phyloP scores from a whole-genome alignment of 2,888 invertebrate genomes.

The Itoplectis maculator region DNA sequence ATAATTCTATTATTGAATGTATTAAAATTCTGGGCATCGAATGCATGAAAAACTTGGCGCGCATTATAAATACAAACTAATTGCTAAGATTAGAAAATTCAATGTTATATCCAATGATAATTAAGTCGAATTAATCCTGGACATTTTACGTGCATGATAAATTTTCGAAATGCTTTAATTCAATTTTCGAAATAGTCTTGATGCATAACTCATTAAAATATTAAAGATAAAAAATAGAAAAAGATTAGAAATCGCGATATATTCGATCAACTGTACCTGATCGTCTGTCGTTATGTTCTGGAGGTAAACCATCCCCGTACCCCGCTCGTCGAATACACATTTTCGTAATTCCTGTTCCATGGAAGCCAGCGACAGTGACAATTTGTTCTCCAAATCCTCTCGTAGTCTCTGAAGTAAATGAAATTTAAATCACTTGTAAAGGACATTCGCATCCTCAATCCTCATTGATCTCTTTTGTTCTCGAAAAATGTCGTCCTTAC shows the following conservation, averaged over 20 bases:
- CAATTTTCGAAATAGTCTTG: constrained; percentile 5
- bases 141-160: constrained; percentile 37
- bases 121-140: not conserved
- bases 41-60: not conserved
- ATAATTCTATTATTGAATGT: constrained; percentile 15
- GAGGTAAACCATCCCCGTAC: constrained; percentile 87
- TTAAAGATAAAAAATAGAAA: constrained; percentile 57
- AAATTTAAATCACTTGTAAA: not conserved
- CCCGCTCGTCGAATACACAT: constrained; percentile 87
- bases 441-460: no score
- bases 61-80: not conserved
- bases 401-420: constrained; percentile 85
- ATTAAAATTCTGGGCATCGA: not conserved
- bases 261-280: constrained; percentile 81
- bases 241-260: constrained; percentile 33
- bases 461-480: constrained; percentile 7
- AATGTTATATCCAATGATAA: not conserved
- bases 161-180: not conserved
- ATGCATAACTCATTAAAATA: constrained; percentile 43
- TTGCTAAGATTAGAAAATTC: not conserved
- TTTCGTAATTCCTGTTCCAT: constrained; percentile 91
- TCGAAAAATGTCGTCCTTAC: constrained; percentile 79
- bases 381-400: constrained; percentile 89
- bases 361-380: constrained; percentile 88
- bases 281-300: constrained; percentile 85